Evolutionary conservation across 1,140 invertebrate genomes (phyloP).

Genomic region (Sarcophaga bullata): DNA sequence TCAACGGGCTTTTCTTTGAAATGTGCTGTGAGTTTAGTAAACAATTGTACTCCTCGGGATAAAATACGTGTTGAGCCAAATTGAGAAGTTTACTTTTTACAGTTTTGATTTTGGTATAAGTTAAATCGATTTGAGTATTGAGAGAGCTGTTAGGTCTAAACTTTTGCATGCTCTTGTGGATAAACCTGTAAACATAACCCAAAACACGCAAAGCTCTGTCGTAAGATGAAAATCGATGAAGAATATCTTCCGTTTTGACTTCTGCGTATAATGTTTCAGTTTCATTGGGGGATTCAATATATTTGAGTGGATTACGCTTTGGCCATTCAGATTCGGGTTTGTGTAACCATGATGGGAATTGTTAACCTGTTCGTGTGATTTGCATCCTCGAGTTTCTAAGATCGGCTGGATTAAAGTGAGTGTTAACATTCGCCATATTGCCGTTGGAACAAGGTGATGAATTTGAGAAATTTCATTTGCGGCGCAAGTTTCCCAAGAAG

Average conservation of each 20-base stretch:
- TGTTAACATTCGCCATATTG: conserved; percentile 29
- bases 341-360: conserved; percentile 7
- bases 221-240: not conserved
- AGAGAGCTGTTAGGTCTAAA: not conserved
- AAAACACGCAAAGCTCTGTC: conserved; percentile 7
- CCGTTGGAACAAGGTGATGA: not conserved
- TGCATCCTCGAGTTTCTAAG: not conserved
- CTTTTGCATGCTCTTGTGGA: not conserved
- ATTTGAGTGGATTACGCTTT: not conserved
- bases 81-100: not conserved
- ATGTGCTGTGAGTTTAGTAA: not conserved
- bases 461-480: conserved; percentile 5
- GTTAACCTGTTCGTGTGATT: not conserved
- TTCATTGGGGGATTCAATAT: not conserved
- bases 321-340: too few species aligned
- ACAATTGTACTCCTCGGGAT: not conserved
- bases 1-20: not conserved
- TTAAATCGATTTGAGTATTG: not conserved
- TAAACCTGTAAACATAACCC: not conserved
- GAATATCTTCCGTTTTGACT: not conserved
- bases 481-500: conserved; percentile 9
- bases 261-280: not conserved
- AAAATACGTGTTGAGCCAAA: not conserved
- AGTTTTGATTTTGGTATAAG: not conserved
- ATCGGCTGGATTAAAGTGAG: not conserved